Evolutionary conservation across 2,113 vertebrate genomes (phyloP).

Genomic region (Geothlypis trichas): DNA sequence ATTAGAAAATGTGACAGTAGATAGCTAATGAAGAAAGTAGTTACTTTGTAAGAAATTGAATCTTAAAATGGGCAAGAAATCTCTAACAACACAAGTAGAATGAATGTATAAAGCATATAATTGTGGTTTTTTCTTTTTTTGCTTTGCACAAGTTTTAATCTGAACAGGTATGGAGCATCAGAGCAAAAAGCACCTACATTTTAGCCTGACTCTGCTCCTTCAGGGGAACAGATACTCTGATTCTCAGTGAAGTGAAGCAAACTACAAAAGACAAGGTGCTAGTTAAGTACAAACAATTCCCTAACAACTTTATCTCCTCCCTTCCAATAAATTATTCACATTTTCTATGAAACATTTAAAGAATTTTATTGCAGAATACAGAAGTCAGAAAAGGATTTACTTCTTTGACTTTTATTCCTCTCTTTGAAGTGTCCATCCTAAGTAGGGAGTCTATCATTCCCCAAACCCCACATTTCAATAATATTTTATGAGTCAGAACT

Average conservation of each 20-base stretch:
- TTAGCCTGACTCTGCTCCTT: background rate
- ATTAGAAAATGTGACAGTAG: background rate
- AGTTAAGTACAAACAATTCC: slow-evolving; percentile 6
- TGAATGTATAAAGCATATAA: background rate
- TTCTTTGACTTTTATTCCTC: background rate
- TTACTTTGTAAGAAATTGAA: background rate
- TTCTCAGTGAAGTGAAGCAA: background rate
- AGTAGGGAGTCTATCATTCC: background rate
- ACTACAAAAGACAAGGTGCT: background rate
- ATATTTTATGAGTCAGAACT: background rate
- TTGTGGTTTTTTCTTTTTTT: background rate
- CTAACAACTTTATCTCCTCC: background rate
- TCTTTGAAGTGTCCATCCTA: background rate
- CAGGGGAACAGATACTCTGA: background rate
- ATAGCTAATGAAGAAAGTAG: background rate
- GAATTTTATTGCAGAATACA: background rate
- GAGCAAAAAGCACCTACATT: background rate
- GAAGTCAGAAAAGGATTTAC: background rate
- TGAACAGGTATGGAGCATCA: background rate
- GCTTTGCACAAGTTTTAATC: background rate
- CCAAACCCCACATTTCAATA: background rate
- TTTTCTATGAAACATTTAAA: slow-evolving; percentile 5
- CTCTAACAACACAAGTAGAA: background rate
- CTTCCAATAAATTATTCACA: background rate
- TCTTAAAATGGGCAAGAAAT: background rate